These are phyloP conservation scores for Rhogogaster chlorosoma DNA, from an alignment of 2,888 invertebrate species.

Conservation along the genomic window DNA sequence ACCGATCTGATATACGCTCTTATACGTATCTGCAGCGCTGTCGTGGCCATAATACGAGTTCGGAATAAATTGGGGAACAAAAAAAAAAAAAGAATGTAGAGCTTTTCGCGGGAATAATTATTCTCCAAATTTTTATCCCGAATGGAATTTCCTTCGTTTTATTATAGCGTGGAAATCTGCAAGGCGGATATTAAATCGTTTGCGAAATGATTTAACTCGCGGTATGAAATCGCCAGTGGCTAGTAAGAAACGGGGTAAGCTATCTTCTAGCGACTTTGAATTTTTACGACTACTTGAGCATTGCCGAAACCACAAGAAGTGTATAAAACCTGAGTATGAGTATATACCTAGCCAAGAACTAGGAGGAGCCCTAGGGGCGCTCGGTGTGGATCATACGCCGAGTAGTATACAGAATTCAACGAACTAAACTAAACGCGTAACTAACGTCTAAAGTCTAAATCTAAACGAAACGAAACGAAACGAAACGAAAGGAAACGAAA, in stretches of 20 bases:
- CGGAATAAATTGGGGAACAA: neutral
- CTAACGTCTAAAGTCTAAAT: constrained; percentile 22
- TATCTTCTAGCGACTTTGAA: neutral
- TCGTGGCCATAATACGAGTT: neutral
- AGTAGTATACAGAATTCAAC: constrained; percentile 24
- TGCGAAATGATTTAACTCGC: neutral
- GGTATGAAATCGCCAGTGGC: neutral
- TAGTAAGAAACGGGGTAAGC: neutral
- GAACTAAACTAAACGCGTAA: constrained; percentile 36
- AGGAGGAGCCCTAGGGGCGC: neutral
- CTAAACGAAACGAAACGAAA: constrained; percentile 9
- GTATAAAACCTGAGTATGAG: constrained; percentile 41
- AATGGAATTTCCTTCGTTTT: neutral
- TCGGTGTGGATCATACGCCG: constrained; percentile 6
- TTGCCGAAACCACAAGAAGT: constrained; percentile 50
- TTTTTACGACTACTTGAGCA: constrained; percentile 36
- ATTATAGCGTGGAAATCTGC: neutral
- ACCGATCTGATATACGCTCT: constrained; percentile 14
- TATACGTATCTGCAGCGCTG: neutral
- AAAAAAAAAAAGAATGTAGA: neutral
- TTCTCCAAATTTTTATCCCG: neutral
- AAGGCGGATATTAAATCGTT: neutral
- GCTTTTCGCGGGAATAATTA: neutral
- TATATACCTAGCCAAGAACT: neutral
- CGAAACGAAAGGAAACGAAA: constrained; percentile 29